Evolutionary conservation across 2,797 vertebrate species (phyloP).

Genomic region (Rhabdomys pumilio): DNA sequence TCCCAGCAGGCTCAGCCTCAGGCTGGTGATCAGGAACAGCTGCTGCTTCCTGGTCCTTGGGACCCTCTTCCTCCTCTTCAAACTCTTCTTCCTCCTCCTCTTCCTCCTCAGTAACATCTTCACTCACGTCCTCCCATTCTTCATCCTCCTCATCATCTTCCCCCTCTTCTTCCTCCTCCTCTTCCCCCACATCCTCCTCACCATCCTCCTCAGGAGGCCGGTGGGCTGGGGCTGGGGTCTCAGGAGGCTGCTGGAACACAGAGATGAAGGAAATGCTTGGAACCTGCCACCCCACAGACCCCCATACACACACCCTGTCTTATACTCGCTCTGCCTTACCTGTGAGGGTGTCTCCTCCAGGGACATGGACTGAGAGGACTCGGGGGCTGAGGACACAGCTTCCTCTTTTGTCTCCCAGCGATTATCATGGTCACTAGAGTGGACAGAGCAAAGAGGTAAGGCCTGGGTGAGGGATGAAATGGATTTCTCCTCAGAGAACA

Average conservation of each 20-base stretch:
- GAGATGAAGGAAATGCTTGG: not conserved
- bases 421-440: constrained; percentile 94
- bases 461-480: not conserved
- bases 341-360: not conserved
- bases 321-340: constrained; percentile 6
- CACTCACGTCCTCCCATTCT: constrained; percentile 58
- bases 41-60: not conserved
- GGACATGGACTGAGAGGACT: not conserved
- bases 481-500: not conserved
- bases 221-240: constrained; percentile 65
- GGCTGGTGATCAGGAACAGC: not conserved
- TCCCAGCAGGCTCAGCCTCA: not conserved
- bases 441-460: not conserved
- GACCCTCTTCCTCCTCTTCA: constrained; percentile 68
- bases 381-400: not conserved
- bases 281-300: not conserved
- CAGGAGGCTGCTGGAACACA: constrained; percentile 33
- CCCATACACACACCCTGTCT: not conserved
- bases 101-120: constrained; percentile 44
- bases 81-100: constrained; percentile 53
- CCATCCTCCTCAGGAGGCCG: constrained; percentile 83
- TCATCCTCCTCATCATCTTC: constrained; percentile 81
- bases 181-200: constrained; percentile 76
- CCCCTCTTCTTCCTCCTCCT: constrained; percentile 27
- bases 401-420: constrained; percentile 93